phyloP scores from a whole-genome alignment of 2,113 vertebrate species.

The Lepisosteus oculatus region DNA sequence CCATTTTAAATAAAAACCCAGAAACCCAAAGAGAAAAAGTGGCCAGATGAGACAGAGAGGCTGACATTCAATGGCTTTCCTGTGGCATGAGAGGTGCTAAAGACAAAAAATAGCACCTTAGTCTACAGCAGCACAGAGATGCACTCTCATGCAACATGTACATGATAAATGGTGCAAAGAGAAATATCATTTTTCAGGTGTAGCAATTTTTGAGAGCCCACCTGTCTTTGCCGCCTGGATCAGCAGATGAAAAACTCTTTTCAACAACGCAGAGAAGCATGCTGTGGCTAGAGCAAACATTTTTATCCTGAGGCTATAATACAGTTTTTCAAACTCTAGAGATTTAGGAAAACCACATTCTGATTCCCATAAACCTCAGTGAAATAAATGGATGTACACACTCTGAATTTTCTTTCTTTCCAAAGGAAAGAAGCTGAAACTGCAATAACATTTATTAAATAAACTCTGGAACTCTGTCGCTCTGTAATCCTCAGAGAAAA shows the following conservation, averaged over 20 bases:
- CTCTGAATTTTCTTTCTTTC: neutral
- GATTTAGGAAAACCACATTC: neutral
- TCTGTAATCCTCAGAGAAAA: neutral
- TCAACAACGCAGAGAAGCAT: neutral
- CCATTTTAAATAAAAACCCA: too few species aligned
- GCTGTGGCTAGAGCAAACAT: neutral
- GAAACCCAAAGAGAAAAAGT: too few species aligned
- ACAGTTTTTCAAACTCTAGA: neutral
- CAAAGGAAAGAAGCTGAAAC: neutral
- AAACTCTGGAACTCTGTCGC: neutral
- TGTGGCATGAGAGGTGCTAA: too few species aligned
- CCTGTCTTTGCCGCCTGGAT: neutral
- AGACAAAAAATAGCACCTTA: too few species aligned
- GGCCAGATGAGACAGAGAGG: too few species aligned
- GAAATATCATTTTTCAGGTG: too few species aligned
- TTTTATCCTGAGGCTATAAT: neutral
- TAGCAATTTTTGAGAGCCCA: too few species aligned
- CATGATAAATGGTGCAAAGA: too few species aligned
- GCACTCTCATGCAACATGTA: too few species aligned
- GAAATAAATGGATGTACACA: neutral
- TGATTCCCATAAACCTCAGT: neutral
- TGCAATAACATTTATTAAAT: neutral
- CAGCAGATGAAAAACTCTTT: constrained; percentile 3
- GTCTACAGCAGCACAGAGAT: too few species aligned
- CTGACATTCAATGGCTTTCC: too few species aligned